Conservation (phyloP, 1,140 invertebrate species). For the Ceratina japonica region DNA sequence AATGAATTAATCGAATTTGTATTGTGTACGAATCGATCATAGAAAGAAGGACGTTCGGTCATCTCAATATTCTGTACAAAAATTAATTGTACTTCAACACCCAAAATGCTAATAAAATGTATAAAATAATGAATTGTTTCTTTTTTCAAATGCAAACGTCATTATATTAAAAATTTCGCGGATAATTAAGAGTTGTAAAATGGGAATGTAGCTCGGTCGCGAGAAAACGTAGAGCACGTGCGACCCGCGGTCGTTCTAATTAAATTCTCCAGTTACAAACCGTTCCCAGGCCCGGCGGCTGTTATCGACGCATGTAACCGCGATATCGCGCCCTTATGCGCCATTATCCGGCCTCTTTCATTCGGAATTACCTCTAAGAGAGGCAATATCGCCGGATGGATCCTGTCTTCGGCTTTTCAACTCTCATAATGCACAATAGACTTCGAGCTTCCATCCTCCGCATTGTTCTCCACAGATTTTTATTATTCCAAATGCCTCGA, state of each 20-base stretch:
- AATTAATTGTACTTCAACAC: too few relatives aligned
- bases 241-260: slow-evolving; percentile 35
- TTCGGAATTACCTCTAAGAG: slow-evolving; percentile 4
- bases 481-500: too few relatives aligned
- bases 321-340: slow-evolving; percentile 11
- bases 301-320: slow-evolving; percentile 30
- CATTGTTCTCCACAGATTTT: too few relatives aligned
- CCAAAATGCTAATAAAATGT: too few relatives aligned
- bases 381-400: too few relatives aligned
- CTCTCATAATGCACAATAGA: too few relatives aligned
- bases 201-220: not conserved
- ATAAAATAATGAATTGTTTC: too few relatives aligned
- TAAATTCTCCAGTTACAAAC: slow-evolving; percentile 48
- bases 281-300: slow-evolving; percentile 33
- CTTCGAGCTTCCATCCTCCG: too few relatives aligned
- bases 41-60: not conserved
- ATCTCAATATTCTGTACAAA: not conserved
- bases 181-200: too few relatives aligned
- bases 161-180: not conserved
- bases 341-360: slow-evolving; percentile 28
- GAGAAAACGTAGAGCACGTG: slow-evolving; percentile 24
- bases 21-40: not conserved
- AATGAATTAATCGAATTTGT: not conserved
- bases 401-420: too few relatives aligned
- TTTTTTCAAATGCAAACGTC: slow-evolving; percentile 1